Base-by-base conservation (phyloP, 37 sponge, comb jelly and placozoan genomes). In the Chondrilla cf. caribensis region DNA sequence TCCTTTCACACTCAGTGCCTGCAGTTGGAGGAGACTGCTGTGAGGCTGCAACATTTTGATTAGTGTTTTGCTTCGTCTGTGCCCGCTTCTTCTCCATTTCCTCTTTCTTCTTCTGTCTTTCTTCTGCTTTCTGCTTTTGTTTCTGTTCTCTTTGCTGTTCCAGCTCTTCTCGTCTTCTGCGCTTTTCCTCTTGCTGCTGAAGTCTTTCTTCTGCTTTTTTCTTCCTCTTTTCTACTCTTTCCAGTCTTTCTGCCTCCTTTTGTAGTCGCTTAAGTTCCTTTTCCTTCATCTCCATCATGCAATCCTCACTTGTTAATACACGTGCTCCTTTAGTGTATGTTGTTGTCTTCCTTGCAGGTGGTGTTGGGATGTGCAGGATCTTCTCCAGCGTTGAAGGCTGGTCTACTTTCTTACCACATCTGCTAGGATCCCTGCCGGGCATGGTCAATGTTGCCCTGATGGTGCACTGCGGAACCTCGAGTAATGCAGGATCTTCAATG, bases 271-370 rank as follows among this genome's bases (percentile, higher is more conserved):
- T 38, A 14, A 39, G 43, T 39, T 19, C 54, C 58, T 79, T 58
- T 57, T 26, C 37, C 58, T 73, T 1, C 5, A 25, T 43, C 42
- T 73, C 44, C 15, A n/a, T 1, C 43, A 73, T 73, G 24, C 44
- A 73, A 6, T 73, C 24, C 7, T 73, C 76, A 73, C 76, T 73
- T 38, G 76, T 73, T 38, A 73, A 37, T 17, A 73, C 76, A 3
- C 76, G 1, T n/a, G 41, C 76, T 36, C 76, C 44, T 39, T 73
- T 3, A 3, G 15, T 8, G 6, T 73, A 40, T 39, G 17, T 73
- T 38, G 42, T 42, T 7, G n/a, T 73, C 19, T n/a, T 39, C 11
- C 18, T 22, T 73, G 76, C 76, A 73, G 76, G 76, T 73, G 76
- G 44, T 9, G 76, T 73, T 3, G 76, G 76, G 6, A 73, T 9